Percentiles rank a stretch among this genome's conserved stretches.
Evolutionary conservation across 2,888 invertebrate genomes (phyloP).

Genomic region (Chelonus formosanus): DNA sequence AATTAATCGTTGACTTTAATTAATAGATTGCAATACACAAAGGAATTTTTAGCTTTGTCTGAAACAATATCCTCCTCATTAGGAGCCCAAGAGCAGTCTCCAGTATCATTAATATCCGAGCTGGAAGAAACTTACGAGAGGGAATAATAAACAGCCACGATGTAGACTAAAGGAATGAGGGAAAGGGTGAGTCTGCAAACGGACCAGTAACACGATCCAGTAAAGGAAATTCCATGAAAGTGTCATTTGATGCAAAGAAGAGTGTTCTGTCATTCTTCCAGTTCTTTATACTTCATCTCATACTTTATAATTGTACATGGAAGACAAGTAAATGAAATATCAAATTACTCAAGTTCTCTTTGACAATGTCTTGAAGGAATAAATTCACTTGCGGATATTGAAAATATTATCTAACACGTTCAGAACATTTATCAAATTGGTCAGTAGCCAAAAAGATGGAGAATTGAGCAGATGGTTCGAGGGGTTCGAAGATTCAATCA

Average conservation of each 20-base stretch:
- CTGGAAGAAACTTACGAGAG: constrained; percentile 32
- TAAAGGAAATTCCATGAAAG: constrained; percentile 42
- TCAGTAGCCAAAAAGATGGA: constrained; percentile 12
- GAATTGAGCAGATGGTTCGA: constrained; percentile 14
- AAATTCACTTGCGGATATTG: constrained; percentile 33
- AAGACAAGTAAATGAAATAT: constrained; percentile 32
- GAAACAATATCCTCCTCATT: constrained; percentile 29
- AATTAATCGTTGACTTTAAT: constrained; percentile 16
- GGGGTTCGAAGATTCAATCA: constrained; percentile 59
- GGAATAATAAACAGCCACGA: constrained; percentile 39
- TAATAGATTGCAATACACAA: constrained; percentile 5
- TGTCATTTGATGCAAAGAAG: constrained; percentile 55
- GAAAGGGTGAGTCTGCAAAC: constrained; percentile 26
- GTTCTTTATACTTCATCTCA: constrained; percentile 25
- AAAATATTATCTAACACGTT: constrained; percentile 61
- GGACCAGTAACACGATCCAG: constrained; percentile 32
- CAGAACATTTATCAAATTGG: constrained; percentile 61
- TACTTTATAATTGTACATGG: constrained; percentile 26
- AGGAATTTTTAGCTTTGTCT: constrained; percentile 18
- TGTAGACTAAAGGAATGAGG: constrained; percentile 22
- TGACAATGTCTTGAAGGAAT: constrained; percentile 38
- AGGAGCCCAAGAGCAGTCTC: constrained; percentile 26
- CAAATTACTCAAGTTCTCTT: constrained; percentile 31
- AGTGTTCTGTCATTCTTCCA: constrained; percentile 37
- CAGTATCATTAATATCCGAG: constrained; percentile 33